Percentiles rank a stretch among this genome's conserved stretches.
Evolutionary conservation across 2,888 invertebrate genomes (phyloP).

Genomic region (Limnephilus marmoratus): DNA sequence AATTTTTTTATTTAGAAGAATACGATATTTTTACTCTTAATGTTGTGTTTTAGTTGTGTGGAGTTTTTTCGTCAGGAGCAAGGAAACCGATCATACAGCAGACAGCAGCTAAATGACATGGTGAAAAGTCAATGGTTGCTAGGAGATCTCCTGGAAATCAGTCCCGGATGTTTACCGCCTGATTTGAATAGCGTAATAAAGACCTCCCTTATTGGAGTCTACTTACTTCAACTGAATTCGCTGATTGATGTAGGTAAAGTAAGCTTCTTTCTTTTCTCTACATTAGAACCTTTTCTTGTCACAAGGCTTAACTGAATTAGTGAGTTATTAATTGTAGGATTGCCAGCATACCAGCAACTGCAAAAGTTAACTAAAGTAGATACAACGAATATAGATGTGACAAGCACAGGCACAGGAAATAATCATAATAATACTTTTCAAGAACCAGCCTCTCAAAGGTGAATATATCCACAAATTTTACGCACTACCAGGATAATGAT

Average conservation of each 20-base stretch:
- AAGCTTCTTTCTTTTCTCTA: background rate
- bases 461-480: slow-evolving; percentile 15
- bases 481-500: background rate
- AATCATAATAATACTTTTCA: slow-evolving; percentile 69
- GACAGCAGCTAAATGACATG: slow-evolving; percentile 76
- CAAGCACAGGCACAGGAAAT: slow-evolving; percentile 74
- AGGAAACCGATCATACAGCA: slow-evolving; percentile 70
- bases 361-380: slow-evolving; percentile 77
- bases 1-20: background rate
- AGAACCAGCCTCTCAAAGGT: slow-evolving; percentile 63
- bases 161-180: slow-evolving; percentile 79
- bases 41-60: slow-evolving; percentile 72
- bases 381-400: slow-evolving; percentile 76
- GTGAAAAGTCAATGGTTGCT: slow-evolving; percentile 83
- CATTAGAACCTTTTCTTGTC: slow-evolving; percentile 68
- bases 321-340: slow-evolving; percentile 69
- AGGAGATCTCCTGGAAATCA: slow-evolving; percentile 81
- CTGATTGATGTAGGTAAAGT: slow-evolving; percentile 78
- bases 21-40: background rate
- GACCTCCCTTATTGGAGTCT: slow-evolving; percentile 76
- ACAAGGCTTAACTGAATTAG: slow-evolving; percentile 2
- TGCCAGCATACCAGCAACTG: slow-evolving; percentile 79
- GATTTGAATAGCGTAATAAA: slow-evolving; percentile 75
- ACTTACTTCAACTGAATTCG: slow-evolving; percentile 80
- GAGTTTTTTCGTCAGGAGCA: slow-evolving; percentile 76